Conservation (phyloP, 2,113 vertebrate genomes). For the Dicerorhinus sumatrensis region DNA sequence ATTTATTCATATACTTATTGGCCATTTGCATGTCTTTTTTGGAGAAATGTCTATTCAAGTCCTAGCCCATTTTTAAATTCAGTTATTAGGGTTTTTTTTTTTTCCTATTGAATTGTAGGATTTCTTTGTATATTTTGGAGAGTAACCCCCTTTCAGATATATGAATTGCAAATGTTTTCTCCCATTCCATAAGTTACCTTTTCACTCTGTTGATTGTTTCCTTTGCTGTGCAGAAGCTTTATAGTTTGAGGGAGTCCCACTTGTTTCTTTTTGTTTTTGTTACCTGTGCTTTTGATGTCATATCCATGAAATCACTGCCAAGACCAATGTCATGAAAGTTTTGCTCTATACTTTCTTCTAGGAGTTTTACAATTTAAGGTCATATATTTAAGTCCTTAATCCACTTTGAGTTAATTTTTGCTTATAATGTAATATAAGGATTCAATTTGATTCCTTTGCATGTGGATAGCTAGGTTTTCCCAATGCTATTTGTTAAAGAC, state of each 20-base stretch:
- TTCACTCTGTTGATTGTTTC: background rate
- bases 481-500: background rate
- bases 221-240: background rate
- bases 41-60: background rate
- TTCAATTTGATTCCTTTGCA: background rate
- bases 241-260: background rate
- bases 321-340: background rate
- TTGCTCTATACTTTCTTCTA: background rate
- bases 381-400: background rate
- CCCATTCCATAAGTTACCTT: background rate
- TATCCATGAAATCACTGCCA: background rate
- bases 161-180: background rate
- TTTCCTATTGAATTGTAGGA: background rate
- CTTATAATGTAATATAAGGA: background rate
- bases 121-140: background rate
- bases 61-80: background rate
- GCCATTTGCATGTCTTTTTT: background rate
- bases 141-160: background rate
- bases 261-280: background rate
- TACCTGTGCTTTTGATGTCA: background rate
- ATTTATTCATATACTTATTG: background rate
- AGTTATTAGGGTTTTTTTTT: background rate
- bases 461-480: background rate
- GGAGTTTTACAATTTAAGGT: background rate
- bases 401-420: background rate